These are phyloP conservation scores for Oncorhynchus nerka DNA, from an alignment of 2,113 vertebrate species.

Conservation along the genomic window DNA sequence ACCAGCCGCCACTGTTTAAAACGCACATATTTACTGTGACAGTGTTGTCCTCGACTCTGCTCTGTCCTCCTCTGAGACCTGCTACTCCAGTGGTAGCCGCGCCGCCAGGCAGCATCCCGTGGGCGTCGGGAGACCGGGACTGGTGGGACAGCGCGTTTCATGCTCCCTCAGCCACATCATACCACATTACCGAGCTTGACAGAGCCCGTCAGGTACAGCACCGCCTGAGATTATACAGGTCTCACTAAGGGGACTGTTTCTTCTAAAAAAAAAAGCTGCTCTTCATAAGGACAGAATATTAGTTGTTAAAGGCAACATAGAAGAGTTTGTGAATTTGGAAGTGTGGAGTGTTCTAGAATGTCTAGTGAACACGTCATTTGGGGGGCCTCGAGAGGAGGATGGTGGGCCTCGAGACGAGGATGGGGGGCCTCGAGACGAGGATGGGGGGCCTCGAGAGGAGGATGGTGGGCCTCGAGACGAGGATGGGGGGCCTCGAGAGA, in stretches of 20 bases:
- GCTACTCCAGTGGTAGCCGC: slow-evolving; percentile 55
- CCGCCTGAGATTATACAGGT: background rate
- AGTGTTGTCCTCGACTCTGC: too few relatives aligned
- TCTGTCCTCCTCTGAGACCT: too few relatives aligned
- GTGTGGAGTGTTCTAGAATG: too few relatives aligned
- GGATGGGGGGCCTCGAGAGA: too few relatives aligned
- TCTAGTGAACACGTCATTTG: background rate
- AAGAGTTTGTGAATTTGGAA: background rate
- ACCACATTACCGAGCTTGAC: slow-evolving; percentile 71
- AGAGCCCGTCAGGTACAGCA: slow-evolving; percentile 53
- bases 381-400: too few relatives aligned
- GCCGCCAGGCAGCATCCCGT: slow-evolving; percentile 34
- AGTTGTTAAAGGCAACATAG: background rate
- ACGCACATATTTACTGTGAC: too few relatives aligned
- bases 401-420: too few relatives aligned
- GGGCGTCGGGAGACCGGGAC: slow-evolving; percentile 22
- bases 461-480: too few relatives aligned
- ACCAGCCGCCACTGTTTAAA: too few relatives aligned
- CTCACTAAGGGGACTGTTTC: background rate
- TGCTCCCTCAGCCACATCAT: slow-evolving; percentile 73
- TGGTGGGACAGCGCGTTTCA: slow-evolving; percentile 56
- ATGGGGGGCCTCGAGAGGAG: too few relatives aligned
- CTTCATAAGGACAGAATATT: background rate
- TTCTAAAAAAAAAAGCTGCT: too few relatives aligned
- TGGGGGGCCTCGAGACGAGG: too few relatives aligned